A percentile compares a stretch with the other conserved stretches of the same genome.
phyloP scores from a whole-genome alignment of 2,797 vertebrate species.

The Smutsia temminckii region DNA sequence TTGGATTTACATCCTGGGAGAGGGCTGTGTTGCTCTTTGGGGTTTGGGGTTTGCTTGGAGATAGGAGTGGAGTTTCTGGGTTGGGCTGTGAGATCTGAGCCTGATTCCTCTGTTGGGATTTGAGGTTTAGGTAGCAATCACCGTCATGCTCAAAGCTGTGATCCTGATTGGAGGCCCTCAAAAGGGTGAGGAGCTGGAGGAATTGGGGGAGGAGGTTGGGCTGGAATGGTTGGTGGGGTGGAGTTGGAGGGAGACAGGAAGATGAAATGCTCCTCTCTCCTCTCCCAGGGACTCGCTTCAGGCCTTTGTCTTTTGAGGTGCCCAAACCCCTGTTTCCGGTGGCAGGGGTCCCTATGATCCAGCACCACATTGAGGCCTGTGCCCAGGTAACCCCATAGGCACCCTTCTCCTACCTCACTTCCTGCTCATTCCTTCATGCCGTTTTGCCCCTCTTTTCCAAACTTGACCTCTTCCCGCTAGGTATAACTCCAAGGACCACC shows the following conservation, averaged over 20 bases:
- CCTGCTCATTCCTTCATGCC: not conserved
- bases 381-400: slow-evolving; percentile 88
- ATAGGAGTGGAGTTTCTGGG: not conserved
- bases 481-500: not conserved
- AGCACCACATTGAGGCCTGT: slow-evolving; percentile 98
- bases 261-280: not conserved
- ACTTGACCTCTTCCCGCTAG: not conserved
- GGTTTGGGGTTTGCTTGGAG: not conserved
- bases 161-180: slow-evolving; percentile 96
- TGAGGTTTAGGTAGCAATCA: slow-evolving; percentile 45
- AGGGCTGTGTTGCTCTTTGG: not conserved
- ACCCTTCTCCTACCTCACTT: not conserved
- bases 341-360: slow-evolving; percentile 97
- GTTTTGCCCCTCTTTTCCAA: not conserved
- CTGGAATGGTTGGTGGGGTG: not conserved
- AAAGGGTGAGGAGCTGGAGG: slow-evolving; percentile 88
- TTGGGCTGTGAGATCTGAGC: slow-evolving; percentile 12
- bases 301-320: slow-evolving; percentile 97
- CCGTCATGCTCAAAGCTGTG: slow-evolving; percentile 92
- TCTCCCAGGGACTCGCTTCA: slow-evolving; percentile 93
- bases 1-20: not conserved
- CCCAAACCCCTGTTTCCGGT: slow-evolving; percentile 98
- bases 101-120: slow-evolving; percentile 57
- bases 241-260: not conserved
- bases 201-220: not conserved